Conservation (phyloP, 2,888 invertebrate species). For the Girardia tigrina region DNA sequence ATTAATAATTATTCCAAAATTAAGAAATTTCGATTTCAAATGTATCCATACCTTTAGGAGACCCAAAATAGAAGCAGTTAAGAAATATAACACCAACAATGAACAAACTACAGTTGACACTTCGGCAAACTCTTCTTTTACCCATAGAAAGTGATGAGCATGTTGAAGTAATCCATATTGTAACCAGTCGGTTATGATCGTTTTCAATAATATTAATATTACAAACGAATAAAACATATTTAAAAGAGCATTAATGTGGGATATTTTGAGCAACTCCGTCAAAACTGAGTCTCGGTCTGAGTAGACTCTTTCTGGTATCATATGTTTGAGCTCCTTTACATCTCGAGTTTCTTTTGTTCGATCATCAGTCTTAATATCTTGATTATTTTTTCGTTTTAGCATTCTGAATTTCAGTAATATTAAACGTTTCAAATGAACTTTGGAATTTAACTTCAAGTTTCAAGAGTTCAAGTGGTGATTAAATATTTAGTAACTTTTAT, state of each 20-base stretch:
- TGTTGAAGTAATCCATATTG: not conserved
- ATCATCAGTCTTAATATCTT: not conserved
- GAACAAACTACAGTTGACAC: not conserved
- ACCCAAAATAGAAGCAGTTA: no score
- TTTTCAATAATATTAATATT: not conserved
- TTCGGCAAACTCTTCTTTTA: not conserved
- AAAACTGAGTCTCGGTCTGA: not conserved
- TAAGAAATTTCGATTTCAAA: no score
- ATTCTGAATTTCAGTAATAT: no score
- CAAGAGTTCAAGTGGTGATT: no score
- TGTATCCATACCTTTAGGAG: no score
- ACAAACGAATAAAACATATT: not conserved
- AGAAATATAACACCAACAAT: not conserved
- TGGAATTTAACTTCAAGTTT: no score
- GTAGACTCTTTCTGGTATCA: not conserved
- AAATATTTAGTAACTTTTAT: no score
- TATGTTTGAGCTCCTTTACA: not conserved
- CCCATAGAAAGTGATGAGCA: not conserved
- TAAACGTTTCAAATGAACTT: no score
- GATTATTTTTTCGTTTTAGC: not conserved
- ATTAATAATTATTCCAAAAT: no score
- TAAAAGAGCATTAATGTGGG: not conserved
- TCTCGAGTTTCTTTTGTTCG: not conserved
- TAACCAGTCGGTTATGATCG: not conserved
- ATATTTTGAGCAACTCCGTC: not conserved